phyloP scores from a whole-genome alignment of 2,797 vertebrate genomes.

The Mergus octosetaceus region DNA sequence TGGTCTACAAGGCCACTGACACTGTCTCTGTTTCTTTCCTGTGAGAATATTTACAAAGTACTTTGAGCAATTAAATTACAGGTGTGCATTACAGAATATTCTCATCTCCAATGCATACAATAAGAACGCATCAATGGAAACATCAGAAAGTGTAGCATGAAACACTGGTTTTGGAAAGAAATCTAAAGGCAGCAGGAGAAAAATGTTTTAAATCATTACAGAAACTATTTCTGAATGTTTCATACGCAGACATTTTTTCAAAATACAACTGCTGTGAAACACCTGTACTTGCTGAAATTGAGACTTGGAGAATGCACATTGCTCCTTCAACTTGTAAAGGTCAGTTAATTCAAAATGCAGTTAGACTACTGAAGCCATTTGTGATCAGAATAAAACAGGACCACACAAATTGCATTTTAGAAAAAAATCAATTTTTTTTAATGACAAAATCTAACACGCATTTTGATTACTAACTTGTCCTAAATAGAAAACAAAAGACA shows the following conservation, averaged over 20 bases:
- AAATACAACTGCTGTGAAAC: not conserved
- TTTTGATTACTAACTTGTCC: not conserved
- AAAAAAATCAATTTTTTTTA: not conserved
- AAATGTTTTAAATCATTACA: not conserved
- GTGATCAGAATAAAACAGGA: not conserved
- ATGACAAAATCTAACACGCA: not conserved
- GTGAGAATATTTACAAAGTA: not conserved
- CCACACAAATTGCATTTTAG: not conserved
- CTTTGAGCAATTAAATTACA: not conserved
- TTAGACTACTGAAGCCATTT: not conserved
- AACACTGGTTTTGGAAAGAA: not conserved
- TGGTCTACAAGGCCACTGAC: not conserved
- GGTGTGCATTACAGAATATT: not conserved
- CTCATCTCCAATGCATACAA: not conserved
- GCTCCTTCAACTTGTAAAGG: not conserved
- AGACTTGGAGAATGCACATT: not conserved
- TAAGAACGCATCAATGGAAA: not conserved
- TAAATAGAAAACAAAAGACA: not conserved
- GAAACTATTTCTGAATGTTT: not conserved
- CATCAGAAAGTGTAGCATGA: not conserved
- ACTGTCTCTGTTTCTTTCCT: too few relatives aligned
- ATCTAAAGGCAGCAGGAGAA: not conserved
- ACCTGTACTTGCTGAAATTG: not conserved
- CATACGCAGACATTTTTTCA: not conserved
- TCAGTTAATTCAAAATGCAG: not conserved